Base-by-base conservation (phyloP, 2,888 invertebrate genomes). In the Lordiphosa fenestrarum region DNA sequence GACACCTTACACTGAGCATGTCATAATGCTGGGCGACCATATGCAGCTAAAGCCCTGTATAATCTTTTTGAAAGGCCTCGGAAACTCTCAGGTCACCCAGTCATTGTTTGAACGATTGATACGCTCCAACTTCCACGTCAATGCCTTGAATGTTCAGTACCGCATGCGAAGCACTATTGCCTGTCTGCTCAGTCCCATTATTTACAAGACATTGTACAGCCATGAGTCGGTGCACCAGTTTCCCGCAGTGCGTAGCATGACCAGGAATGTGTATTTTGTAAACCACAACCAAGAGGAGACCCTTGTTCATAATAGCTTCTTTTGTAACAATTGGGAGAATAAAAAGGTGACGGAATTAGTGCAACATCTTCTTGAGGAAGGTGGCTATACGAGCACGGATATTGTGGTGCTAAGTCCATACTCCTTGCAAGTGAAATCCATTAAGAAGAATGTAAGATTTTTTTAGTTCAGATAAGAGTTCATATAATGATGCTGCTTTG, bases 1-100 rank as follows among this genome's bases (percentile, higher is more conserved):
- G 23, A 94, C 94, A 0, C 87, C 91, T 23, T 89, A 92, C 47
- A 94, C 95, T 72, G 90, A 96, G 85, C 97, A 97, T 86, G 91
- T 96, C 1, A 94, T 97, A 76, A 91, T 97, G 38, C 95, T 96
- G 66, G 96, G 95, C 91, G 96, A 96, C 88, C 96, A 96, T 85
- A 92, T 94, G 85, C 96, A 96, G 84, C 90, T 96, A 0, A 91
- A 93, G 30, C 96, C 96, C 0, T 92, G 91, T 25, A 92, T 94
- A 0, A 58, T 23, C 48, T 46, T 38, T 30, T 9, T 9, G 9
- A 30, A 9, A 9, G 9, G 30, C 30, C 30, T 30, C 0, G 9
- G 9, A 0, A 9, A 30, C 30, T 30, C 30, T 9, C 30, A 9
- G 2, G 15, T 9, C 3, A 33, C 21, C 1, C 90, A 95, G 48